Conservation (phyloP, 1,140 invertebrate species). For the Zeugodacus cucurbitae region DNA sequence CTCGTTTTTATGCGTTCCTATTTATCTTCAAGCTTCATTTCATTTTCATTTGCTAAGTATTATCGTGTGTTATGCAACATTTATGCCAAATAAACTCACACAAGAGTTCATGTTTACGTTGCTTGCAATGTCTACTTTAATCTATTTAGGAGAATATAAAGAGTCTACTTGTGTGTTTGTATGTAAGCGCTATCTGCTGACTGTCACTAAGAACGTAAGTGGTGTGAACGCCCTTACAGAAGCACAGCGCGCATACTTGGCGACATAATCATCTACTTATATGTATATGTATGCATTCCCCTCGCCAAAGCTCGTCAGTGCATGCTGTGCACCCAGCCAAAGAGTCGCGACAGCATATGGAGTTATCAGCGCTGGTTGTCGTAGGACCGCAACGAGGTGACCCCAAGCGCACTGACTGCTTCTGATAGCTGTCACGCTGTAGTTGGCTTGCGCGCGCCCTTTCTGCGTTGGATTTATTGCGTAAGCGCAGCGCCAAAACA, state of each 20-base stretch:
- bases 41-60: not conserved
- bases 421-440: not conserved
- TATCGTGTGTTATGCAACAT: slow-evolving; percentile 17
- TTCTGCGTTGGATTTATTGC: not conserved
- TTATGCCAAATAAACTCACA: not conserved
- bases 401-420: not conserved
- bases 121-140: not conserved
- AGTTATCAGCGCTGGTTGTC: not conserved
- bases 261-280: not conserved
- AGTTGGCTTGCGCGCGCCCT: not conserved
- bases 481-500: not conserved
- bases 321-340: not conserved
- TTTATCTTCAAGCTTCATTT: not conserved
- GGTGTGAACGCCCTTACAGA: slow-evolving; percentile 19
- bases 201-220: not conserved
- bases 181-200: not conserved
- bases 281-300: not conserved
- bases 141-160: not conserved
- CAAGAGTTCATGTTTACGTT: not conserved
- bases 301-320: not conserved
- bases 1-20: no score
- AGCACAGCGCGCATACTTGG: not conserved
- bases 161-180: not conserved
- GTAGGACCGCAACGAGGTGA: not conserved
- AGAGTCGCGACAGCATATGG: not conserved